Base-by-base conservation (phyloP, 37 sponge, comb jelly and placozoan genomes). In the Cladorhizidae sp. region DNA sequence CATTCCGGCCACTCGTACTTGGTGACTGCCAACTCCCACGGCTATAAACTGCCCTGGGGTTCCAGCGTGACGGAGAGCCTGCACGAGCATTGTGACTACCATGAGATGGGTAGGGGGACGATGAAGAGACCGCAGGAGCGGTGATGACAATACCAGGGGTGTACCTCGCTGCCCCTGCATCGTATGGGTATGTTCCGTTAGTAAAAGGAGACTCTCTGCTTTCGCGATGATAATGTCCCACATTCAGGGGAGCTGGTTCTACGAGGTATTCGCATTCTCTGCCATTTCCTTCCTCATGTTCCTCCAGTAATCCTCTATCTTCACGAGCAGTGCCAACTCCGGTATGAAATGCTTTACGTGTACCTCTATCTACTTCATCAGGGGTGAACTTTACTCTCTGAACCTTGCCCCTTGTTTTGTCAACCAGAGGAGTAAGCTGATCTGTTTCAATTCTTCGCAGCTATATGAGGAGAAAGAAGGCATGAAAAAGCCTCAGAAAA, bases 31-130 rank as follows among this genome's bases (percentile, higher is more conserved):
- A 62, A 33, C 57, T 2, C 1, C 57, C 68, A 58, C 76, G 90
- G 1, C 90, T 86, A 81, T 85, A 90, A n/a, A 85, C 56, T 28
- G 90, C 86, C n/a, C 31, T 45, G 0, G 64, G 23, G 58, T 85
- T 90, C 65, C 82, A 67, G 58, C 74, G 67, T 0, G 69, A 76
- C 58, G 49, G 36, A 57, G 29, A 55, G n/a, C 75, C 26, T 2
- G 40, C 29, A 64, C 61, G 73, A 39, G 28, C 32, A 49, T 42
- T 63, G 55, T 28, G 33, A 31, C 50, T 50, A 64, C 78, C 61
- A 62, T 56, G 74, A 74, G 56, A 40, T 21, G 14, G 18, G 5
- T 17, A 31, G 31, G 31, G 35, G 36, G 67, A 65, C 32, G 35
- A 11, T 15, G 67, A 2, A 32, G 49, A 45, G 9, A 12, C 49